Conservation (phyloP, 1,140 invertebrate genomes). For the Bombus soroeensis region DNA sequence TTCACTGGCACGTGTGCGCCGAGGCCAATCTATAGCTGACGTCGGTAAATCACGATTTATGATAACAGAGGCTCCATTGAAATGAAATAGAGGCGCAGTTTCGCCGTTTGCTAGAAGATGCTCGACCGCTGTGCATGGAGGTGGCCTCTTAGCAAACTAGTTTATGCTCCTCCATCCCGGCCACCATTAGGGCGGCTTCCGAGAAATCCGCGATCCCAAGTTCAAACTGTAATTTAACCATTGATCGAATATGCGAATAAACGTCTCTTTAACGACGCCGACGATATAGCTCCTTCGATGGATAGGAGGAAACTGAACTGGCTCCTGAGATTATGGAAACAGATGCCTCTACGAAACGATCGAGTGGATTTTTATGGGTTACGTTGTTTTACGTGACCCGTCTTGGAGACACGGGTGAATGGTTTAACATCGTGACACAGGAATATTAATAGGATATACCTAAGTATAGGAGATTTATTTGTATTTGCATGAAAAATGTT, state of each 20-base stretch:
- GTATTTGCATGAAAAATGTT: too few species aligned
- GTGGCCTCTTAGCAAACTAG: constrained; percentile 29
- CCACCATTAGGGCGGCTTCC: not conserved
- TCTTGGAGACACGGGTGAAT: not conserved
- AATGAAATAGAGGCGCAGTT: constrained; percentile 67
- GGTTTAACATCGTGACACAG: too few species aligned
- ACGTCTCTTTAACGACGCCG: constrained; percentile 15
- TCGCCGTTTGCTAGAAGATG: constrained; percentile 61
- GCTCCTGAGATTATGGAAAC: too few species aligned
- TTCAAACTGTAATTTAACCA: constrained; percentile 38
- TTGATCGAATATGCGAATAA: constrained; percentile 22
- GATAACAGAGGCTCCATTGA: constrained; percentile 69
- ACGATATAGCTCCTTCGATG: not conserved
- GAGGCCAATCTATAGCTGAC: constrained; percentile 49
- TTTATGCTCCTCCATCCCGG: constrained; percentile 18
- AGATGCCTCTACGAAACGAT: not conserved
- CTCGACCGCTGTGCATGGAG: constrained; percentile 3
- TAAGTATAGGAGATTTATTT: too few species aligned
- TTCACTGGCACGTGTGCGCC: constrained; percentile 9
- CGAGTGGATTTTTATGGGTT: too few species aligned
- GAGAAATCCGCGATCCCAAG: not conserved
- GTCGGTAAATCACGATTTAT: constrained; percentile 70
- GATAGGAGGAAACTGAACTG: too few species aligned
- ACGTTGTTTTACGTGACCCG: not conserved
- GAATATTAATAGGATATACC: too few species aligned